Evolutionary conservation across 2,113 vertebrate species (phyloP), one percentile per base, ranked within the genome.

Genomic region (Sebastes fasciatus): DNA sequence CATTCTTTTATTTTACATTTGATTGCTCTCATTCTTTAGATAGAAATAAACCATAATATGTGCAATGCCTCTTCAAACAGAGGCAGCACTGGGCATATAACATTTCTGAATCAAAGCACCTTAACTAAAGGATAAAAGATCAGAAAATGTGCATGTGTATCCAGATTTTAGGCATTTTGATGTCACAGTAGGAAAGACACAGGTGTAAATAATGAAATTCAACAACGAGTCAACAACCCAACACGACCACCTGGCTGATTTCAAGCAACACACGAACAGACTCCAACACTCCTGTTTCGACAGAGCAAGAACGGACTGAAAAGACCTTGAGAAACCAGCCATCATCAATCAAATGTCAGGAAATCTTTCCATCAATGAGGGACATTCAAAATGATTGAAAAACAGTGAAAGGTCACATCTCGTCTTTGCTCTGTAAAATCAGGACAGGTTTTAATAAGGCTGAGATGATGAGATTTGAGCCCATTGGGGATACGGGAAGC

Each of bases 371-470:
- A 45, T 70, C 64, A 77, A 4, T 23, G 57, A 73, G 5, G 54
- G 6, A 12, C 64, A 42, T 72, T 68, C 64, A 43, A 26, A 77
- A 55, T 57, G 68, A 74, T 8, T 71, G 69, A 80, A 89, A 77
- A 89, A 77, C 9, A 5, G n/a, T 49, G 17, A 34, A 63, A 82
- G 43, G 82, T 40, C 51, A 54, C 58, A 49, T 52, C 2, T 51
- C 55, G 42, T 76, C 19, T 6, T 62, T 84, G 11, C 19, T 52
- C 78, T 82, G 61, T 14, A 57, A 76, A 82, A 82, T 72, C 19
- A 68, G 80, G 54, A 61, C 64, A 45, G 9, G 1, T 76, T 67
- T 72, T 81, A 86, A 84, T 81, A 57, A 75, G 74, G 16, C 70
- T 5, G 48, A 51, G 55, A 52, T 75, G 45, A 80, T 81, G 48